A percentile compares a stretch with the other conserved stretches of the same genome.
phyloP scores from a whole-genome alignment of 2,113 vertebrate species.

The Etheostoma spectabile region DNA sequence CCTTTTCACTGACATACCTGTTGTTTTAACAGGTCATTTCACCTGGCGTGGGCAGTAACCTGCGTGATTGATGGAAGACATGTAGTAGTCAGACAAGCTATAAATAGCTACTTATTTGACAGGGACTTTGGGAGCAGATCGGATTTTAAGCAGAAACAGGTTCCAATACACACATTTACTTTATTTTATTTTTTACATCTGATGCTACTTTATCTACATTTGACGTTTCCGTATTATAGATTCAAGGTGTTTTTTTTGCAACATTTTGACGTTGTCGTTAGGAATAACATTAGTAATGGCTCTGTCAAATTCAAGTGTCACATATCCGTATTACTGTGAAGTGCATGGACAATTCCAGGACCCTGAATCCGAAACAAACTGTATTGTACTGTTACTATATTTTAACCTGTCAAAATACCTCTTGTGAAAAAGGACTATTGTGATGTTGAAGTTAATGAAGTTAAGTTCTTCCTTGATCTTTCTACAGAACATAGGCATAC shows the following conservation, averaged over 20 bases:
- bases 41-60: not conserved
- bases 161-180: not conserved
- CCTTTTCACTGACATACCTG: not conserved
- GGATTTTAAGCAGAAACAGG: not conserved
- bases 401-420: not conserved
- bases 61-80: not conserved
- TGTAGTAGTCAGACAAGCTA: not conserved
- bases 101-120: slow-evolving; percentile 6
- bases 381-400: too few relatives aligned
- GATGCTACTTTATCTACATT: not conserved
- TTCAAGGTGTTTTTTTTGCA: not conserved
- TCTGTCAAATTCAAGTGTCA: not conserved
- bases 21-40: not conserved
- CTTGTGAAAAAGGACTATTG: not conserved
- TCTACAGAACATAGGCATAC: not conserved
- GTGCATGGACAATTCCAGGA: not conserved
- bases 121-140: not conserved
- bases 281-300: not conserved
- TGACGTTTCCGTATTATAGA: not conserved
- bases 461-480: not conserved
- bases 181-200: not conserved
- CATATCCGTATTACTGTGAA: not conserved
- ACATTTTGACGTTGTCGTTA: not conserved
- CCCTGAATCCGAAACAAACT: not conserved
- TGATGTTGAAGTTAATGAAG: not conserved